Conservation (phyloP, 1,140 invertebrate genomes). For the Metopolophium dirhodum region DNA sequence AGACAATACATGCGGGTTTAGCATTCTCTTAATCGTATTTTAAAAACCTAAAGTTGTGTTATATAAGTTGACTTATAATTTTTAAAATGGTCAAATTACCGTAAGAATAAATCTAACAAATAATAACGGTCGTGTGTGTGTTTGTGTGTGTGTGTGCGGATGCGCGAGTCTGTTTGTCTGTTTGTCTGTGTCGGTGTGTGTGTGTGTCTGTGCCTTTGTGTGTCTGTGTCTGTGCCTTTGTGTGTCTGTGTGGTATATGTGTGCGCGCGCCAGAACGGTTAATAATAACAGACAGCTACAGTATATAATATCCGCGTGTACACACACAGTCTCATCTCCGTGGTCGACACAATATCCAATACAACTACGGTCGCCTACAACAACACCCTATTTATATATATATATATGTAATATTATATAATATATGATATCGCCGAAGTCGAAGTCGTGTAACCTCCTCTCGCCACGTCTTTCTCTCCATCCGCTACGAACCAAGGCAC, state of each 20-base stretch:
- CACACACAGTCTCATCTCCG: not conserved
- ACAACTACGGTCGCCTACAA: not conserved
- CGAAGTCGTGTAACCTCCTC: not conserved
- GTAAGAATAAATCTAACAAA: no score
- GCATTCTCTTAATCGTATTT: no score
- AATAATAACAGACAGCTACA: not conserved
- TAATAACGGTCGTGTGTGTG: no score
- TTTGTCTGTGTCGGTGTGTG: no score
- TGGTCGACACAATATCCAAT: slow-evolving; percentile 12
- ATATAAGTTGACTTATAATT: no score
- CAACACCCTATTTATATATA: not conserved
- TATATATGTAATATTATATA: not conserved
- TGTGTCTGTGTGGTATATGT: not conserved
- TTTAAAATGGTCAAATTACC: no score
- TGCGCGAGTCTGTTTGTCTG: no score
- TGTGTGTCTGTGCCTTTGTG: not conserved
- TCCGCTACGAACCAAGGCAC: not conserved
- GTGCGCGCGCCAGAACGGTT: not conserved
- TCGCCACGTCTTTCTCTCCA: not conserved
- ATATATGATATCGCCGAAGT: not conserved
- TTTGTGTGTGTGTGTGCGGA: no score
- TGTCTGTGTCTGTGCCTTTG: no score
- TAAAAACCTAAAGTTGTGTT: no score
- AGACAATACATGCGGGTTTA: no score
- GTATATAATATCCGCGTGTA: not conserved